Percentiles rank a stretch among this genome's conserved stretches.
phyloP scores from a whole-genome alignment of 2,888 invertebrate genomes.

The Drosophila kanekoi region DNA sequence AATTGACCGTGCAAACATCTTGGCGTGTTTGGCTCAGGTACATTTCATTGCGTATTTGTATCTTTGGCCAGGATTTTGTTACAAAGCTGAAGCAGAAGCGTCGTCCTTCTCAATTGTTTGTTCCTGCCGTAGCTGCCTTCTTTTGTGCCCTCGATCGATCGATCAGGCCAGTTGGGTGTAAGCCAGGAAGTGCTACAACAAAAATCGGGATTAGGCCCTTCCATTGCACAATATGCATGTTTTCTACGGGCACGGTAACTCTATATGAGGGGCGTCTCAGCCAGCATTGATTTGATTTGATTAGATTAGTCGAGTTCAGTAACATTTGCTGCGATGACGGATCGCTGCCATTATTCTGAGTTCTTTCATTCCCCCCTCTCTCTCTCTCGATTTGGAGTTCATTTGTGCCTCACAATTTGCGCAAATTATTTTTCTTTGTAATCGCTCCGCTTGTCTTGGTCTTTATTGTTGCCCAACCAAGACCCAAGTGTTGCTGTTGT shows the following conservation, averaged over 20 bases:
- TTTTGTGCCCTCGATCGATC: slow-evolving; percentile 68
- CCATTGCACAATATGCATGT: slow-evolving; percentile 56
- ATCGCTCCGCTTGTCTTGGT: slow-evolving; percentile 72
- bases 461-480: slow-evolving; percentile 64
- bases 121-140: slow-evolving; percentile 60
- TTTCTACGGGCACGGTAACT: slow-evolving; percentile 49
- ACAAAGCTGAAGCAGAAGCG: slow-evolving; percentile 45
- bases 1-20: slow-evolving; percentile 79
- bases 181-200: slow-evolving; percentile 74
- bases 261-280: slow-evolving; percentile 46
- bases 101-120: slow-evolving; percentile 67
- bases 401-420: slow-evolving; percentile 58
- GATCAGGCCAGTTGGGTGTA: slow-evolving; percentile 67
- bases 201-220: slow-evolving; percentile 59
- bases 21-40: slow-evolving; percentile 46
- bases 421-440: slow-evolving; percentile 79
- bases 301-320: slow-evolving; percentile 57
- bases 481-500: slow-evolving; percentile 58
- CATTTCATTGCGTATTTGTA: slow-evolving; percentile 49
- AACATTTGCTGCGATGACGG: slow-evolving; percentile 74
- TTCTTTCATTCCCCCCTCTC: slow-evolving; percentile 3
- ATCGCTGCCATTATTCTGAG: slow-evolving; percentile 54
- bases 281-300: slow-evolving; percentile 69
- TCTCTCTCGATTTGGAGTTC: not conserved
- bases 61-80: slow-evolving; percentile 74